Evolutionary conservation across 2,888 invertebrate species (phyloP).

Genomic region (Drosophila austrosaltans): DNA sequence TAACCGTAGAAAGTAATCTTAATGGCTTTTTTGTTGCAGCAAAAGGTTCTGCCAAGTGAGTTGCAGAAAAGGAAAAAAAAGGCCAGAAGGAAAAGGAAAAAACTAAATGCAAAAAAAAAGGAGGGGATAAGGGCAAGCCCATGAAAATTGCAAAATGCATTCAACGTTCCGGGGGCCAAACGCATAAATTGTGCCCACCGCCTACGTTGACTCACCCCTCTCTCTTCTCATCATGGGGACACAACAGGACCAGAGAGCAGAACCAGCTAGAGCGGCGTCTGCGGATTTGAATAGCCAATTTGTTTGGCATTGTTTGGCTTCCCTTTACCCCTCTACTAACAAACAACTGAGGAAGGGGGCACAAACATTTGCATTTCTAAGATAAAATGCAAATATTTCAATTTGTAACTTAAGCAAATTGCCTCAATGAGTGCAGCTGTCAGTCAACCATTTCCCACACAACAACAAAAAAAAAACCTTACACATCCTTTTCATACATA

Average conservation of each 20-base stretch:
- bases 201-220: constrained; percentile 4
- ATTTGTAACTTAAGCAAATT: constrained; percentile 82
- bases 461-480: too few species aligned
- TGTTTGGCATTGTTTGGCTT: constrained; percentile 80
- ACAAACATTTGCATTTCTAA: constrained; percentile 74
- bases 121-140: constrained; percentile 50
- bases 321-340: constrained; percentile 20
- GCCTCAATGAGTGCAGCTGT: constrained; percentile 81
- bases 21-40: constrained; percentile 71
- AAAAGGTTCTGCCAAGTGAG: constrained; percentile 36
- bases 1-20: constrained; percentile 77
- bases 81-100: constrained; percentile 20
- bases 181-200: constrained; percentile 70
- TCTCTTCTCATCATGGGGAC: constrained; percentile 20
- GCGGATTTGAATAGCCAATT: constrained; percentile 80
- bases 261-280: constrained; percentile 46
- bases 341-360: background rate
- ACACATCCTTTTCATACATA: background rate
- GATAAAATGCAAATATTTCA: constrained; percentile 82
- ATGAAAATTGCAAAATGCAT: constrained; percentile 80
- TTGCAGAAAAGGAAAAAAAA: constrained; percentile 21
- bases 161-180: constrained; percentile 64
- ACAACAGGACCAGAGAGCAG: background rate
- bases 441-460: constrained; percentile 55
- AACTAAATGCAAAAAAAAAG: background rate